Base-by-base conservation (phyloP, 2,113 vertebrate genomes). In the Prunella fulvescens region DNA sequence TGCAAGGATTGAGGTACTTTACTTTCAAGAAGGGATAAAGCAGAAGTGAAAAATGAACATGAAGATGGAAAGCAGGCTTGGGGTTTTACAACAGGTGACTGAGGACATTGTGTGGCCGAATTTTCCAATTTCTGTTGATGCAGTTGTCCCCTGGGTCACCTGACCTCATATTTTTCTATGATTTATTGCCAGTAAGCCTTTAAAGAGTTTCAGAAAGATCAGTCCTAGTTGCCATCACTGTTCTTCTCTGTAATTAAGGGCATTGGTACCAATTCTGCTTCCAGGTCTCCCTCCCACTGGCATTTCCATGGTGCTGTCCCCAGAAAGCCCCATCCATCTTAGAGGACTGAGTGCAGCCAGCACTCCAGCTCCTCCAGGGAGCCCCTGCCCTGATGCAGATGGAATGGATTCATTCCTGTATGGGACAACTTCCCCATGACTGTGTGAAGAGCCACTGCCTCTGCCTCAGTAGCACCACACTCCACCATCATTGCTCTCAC, bases 201-300 rank as follows among this genome's bases (percentile, higher is more conserved):
- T 88, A 33, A 56, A n/a, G 15, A 85, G 25, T 88, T 93, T 80
- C 66, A 86, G 24, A 73, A 93, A 89, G 16, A 69, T 69, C n/a
- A 25, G 12, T 56, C 23, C 33, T 69, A 50, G 65, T 1, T 89
- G 10, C 45, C 65, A 12, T 31, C 12, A 3, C n/a, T 28, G 25
- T 6, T 90, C 12, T 50, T 60, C 62, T 54, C 13, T n/a, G 40
- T 67, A 78, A 39, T 35, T 67, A 33, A 1, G 2, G 40, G 4
- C 65, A 58, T 1, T 14, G 28, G 35, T 31, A 65, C 6, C 14
- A 42, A 37, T 57, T 76, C 45, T 57, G 28, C 35, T 82, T 72
- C 51, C 24, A 67, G 12, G 8, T 45, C 14, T 67, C 60, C 29
- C 8, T 92, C 31, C 19, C 20, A 25, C 29, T 37, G 35, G 18